Base-by-base conservation (phyloP, 2,797 vertebrate genomes). In the Chrysolophus pictus region DNA sequence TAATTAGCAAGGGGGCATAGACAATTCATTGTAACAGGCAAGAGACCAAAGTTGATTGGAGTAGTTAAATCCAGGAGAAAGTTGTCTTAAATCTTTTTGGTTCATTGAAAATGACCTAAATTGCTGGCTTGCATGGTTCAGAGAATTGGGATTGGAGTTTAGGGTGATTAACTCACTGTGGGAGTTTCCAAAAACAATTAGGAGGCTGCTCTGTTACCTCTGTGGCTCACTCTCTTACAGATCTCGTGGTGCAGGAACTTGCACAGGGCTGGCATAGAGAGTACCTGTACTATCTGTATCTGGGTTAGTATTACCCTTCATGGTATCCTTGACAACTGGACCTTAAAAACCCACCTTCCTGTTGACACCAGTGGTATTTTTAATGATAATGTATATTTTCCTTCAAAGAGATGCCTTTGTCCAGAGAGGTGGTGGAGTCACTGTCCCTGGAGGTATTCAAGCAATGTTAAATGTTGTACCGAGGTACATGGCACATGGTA, bases 31-130 rank as follows among this genome's bases (percentile, higher is more conserved):
- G 15, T 51, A 72, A 31, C 9, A 26, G 65, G 16, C 35, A 65
- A 47, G 19, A 41, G 44, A 76, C 35, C 35, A 84, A 33, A 53
- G 35, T 47, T 69, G 31, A 82, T 19, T 28, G 58, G 39, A n/a
- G 17, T 15, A 44, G 9, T 53, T 71, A 70, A 65, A 23, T 28
- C 33, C 31, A 53, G 56, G 15, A 63, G 24, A 70, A 62, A 72
- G 26, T 68, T 53, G 14, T 31, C 3, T 4, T 44, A 55, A 44
- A 70, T 77, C 35, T 74, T 62, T 82, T 37, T 65, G 29, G 62
- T 70, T 78, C 73, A 51, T 86, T 86, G 49, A 70, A 60, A 23
- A 17, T 74, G 58, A 62, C 41, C 51, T 86, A 78, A 78, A 85
- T 78, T 89, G 77, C 68, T 79, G 28, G 11, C 49, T 79, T 71